Conservation (phyloP, 2,888 invertebrate genomes). For the Trissolcus brochymenae region DNA sequence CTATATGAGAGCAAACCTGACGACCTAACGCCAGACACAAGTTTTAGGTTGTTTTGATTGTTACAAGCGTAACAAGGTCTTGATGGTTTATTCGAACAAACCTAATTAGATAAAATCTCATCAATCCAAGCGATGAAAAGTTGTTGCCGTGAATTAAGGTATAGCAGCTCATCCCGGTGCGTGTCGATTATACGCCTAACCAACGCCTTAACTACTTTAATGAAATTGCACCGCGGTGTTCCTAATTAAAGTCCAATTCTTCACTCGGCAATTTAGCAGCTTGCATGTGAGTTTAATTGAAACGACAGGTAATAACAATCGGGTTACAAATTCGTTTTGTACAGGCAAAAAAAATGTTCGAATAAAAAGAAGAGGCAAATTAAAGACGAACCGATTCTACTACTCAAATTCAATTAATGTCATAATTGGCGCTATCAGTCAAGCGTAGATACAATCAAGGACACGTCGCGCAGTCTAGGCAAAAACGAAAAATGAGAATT, state of each 20-base stretch:
- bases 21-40: too few relatives aligned
- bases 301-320: slow-evolving; percentile 36
- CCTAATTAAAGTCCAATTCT: slow-evolving; percentile 36
- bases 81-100: too few relatives aligned
- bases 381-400: slow-evolving; percentile 33
- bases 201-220: slow-evolving; percentile 29
- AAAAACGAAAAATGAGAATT: slow-evolving; percentile 11
- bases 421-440: slow-evolving; percentile 54
- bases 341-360: slow-evolving; percentile 9
- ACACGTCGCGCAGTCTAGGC: slow-evolving; percentile 31
- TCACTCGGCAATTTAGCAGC: slow-evolving; percentile 26
- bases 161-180: slow-evolving; percentile 19
- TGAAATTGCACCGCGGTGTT: slow-evolving; percentile 33
- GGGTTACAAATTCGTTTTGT: slow-evolving; percentile 29
- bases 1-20: too few relatives aligned
- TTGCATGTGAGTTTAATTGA: slow-evolving; percentile 35
- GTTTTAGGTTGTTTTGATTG: too few relatives aligned
- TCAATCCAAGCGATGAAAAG: slow-evolving; percentile 9
- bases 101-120: too few relatives aligned
- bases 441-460: slow-evolving; percentile 49
- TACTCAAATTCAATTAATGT: slow-evolving; percentile 51
- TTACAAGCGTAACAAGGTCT: too few relatives aligned
- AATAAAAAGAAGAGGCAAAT: slow-evolving; percentile 5
- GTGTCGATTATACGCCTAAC: slow-evolving; percentile 25
- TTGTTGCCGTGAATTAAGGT: slow-evolving; percentile 33